Evolutionary conservation across 1,140 invertebrate genomes (phyloP).

Genomic region (Pseudomyrmex pallidus): DNA sequence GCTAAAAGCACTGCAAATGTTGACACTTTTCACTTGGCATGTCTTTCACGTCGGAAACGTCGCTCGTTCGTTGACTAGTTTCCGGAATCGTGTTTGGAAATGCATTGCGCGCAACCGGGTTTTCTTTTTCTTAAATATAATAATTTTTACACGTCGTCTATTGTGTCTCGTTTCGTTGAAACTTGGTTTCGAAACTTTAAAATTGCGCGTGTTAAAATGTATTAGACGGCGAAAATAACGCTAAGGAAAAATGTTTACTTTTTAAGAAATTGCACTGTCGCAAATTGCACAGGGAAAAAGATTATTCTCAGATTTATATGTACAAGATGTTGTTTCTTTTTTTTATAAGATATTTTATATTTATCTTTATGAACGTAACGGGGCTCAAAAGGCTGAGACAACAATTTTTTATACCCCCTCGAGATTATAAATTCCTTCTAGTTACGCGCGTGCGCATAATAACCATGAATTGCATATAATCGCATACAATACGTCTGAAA

Average conservation of each 20-base stretch:
- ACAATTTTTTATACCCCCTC: conserved; percentile 17
- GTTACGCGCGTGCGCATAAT: neutral
- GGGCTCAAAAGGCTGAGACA: neutral
- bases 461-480: conserved; percentile 48
- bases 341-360: no score
- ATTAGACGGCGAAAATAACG: no score
- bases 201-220: no score
- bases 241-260: neutral
- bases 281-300: no score
- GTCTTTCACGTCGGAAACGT: conserved; percentile 51
- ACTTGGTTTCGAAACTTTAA: neutral
- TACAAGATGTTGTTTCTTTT: no score
- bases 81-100: conserved; percentile 50
- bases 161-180: neutral
- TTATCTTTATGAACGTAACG: no score
- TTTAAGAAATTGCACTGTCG: neutral
- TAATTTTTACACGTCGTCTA: conserved; percentile 21
- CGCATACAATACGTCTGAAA: conserved; percentile 20
- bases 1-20: conserved; percentile 63
- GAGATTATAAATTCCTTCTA: conserved; percentile 23
- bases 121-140: neutral
- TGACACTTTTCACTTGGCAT: conserved; percentile 61
- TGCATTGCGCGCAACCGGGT: conserved; percentile 28
- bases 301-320: no score
- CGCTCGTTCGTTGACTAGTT: conserved; percentile 28